phyloP scores from a whole-genome alignment of 2,888 invertebrate genomes.

The Caenorhabditis sp. region DNA sequence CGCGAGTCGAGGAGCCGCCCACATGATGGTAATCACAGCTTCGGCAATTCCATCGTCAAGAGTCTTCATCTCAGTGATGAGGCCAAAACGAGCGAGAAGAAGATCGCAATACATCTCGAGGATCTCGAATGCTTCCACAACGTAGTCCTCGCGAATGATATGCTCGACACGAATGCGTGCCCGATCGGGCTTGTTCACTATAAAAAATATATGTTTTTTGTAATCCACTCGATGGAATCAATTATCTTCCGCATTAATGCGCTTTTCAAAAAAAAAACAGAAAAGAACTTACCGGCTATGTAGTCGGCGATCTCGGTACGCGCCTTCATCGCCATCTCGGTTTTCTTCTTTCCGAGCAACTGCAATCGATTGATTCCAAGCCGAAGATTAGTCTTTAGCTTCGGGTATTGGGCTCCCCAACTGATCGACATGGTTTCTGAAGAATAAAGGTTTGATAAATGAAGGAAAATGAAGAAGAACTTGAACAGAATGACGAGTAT shows the following conservation, averaged over 20 bases:
- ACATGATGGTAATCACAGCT: slow-evolving; percentile 95
- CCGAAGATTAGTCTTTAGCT: slow-evolving; percentile 96
- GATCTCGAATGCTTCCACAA: slow-evolving; percentile 99
- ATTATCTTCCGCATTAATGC: too few species aligned
- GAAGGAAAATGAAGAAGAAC: slow-evolving; percentile 20
- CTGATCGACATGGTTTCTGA: slow-evolving; percentile 85
- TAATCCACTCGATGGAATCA: too few species aligned
- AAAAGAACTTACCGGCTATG: slow-evolving; percentile 88
- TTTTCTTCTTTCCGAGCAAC: slow-evolving; percentile 96
- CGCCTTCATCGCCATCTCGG: slow-evolving; percentile 96
- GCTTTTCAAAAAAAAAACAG: too few species aligned
- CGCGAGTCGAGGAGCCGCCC: slow-evolving; percentile 94
- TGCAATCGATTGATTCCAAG: slow-evolving; percentile 95
- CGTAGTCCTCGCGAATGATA: slow-evolving; percentile 95
- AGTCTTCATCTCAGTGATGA: slow-evolving; percentile 95
- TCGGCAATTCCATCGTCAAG: slow-evolving; percentile 96
- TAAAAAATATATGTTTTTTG: slow-evolving; percentile 31
- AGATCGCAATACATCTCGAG: slow-evolving; percentile 99
- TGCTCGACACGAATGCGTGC: slow-evolving; percentile 98
- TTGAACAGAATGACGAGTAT: background rate
- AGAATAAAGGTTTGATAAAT: background rate
- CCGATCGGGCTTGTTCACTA: slow-evolving; percentile 85
- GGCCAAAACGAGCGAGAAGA: slow-evolving; percentile 94
- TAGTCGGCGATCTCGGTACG: slow-evolving; percentile 98
- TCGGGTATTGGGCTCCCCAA: slow-evolving; percentile 93